Evolutionary conservation across 2,113 vertebrate genomes (phyloP).

Genomic region (Pagrus major): DNA sequence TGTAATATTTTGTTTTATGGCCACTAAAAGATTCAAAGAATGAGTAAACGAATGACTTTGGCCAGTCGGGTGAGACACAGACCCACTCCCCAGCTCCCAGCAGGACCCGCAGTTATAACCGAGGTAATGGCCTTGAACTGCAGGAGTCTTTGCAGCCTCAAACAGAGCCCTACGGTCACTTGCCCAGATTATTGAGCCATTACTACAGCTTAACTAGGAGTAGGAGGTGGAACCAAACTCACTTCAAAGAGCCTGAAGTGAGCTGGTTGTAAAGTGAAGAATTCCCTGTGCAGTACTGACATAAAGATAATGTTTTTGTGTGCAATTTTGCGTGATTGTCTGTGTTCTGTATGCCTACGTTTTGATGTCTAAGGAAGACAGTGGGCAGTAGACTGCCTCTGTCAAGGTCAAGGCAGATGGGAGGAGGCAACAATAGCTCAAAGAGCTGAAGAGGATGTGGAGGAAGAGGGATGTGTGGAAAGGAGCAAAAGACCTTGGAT

Average conservation of each 20-base stretch:
- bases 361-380: slow-evolving; percentile 20
- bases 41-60: slow-evolving; percentile 40
- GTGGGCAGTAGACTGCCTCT: neutral
- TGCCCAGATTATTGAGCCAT: slow-evolving; percentile 53
- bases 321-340: slow-evolving; percentile 7
- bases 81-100: slow-evolving; percentile 49
- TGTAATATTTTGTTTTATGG: slow-evolving; percentile 26
- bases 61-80: slow-evolving; percentile 33
- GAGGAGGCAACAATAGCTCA: slow-evolving; percentile 14
- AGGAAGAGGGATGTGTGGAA: slow-evolving; percentile 22
- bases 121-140: slow-evolving; percentile 69
- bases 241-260: slow-evolving; percentile 26
- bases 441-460: slow-evolving; percentile 29
- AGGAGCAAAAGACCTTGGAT: slow-evolving; percentile 39
- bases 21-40: slow-evolving; percentile 40
- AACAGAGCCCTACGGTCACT: slow-evolving; percentile 56
- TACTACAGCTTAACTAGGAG: slow-evolving; percentile 45
- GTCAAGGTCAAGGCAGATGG: slow-evolving; percentile 41
- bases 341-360: neutral
- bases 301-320: neutral
- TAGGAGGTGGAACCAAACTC: slow-evolving; percentile 7
- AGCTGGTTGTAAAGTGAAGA: slow-evolving; percentile 6
- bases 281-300: neutral
- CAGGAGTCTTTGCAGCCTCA: slow-evolving; percentile 38
- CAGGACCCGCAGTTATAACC: slow-evolving; percentile 57